Evolutionary conservation across 92 coral and sea anemone species (phyloP).

Genomic region (Epizoanthus ramosus): DNA sequence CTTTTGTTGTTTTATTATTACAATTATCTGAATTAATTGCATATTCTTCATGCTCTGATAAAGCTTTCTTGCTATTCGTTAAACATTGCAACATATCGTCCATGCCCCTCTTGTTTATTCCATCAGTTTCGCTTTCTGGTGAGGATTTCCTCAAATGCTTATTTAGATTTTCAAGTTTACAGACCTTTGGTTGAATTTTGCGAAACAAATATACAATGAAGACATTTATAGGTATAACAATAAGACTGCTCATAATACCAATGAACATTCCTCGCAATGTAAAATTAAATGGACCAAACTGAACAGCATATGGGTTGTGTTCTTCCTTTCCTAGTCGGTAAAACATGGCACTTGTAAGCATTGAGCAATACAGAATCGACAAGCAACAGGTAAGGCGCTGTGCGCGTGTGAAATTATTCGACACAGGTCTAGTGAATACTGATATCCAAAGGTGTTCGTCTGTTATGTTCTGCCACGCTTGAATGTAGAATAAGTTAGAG

Average conservation of each 20-base stretch:
- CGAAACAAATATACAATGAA: constrained; percentile 29
- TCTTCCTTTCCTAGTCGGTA: background rate
- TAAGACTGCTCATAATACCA: constrained; percentile 3
- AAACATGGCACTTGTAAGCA: background rate
- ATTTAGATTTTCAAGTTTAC: background rate
- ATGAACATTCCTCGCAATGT: background rate
- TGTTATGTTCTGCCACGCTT: background rate
- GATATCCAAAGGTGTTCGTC: constrained; percentile 57
- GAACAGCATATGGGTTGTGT: background rate
- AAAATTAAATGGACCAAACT: background rate
- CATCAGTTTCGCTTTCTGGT: background rate
- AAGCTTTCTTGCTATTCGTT: background rate
- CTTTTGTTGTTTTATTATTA: constrained; percentile 3
- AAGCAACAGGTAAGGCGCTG: constrained; percentile 53
- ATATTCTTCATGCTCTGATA: background rate
- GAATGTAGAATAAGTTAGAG: constrained; percentile 15
- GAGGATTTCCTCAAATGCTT: background rate
- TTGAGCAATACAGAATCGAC: background rate
- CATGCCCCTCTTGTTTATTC: background rate
- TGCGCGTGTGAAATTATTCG: constrained; percentile 44
- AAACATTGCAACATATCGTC: constrained; percentile 39
- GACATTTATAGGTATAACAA: constrained; percentile 7
- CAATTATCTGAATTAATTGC: background rate
- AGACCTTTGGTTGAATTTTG: constrained; percentile 28
- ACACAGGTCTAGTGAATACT: constrained; percentile 39